These are phyloP conservation scores for Microcebus griseorufus DNA, from an alignment of 2,113 vertebrate species.

Conservation along the genomic window DNA sequence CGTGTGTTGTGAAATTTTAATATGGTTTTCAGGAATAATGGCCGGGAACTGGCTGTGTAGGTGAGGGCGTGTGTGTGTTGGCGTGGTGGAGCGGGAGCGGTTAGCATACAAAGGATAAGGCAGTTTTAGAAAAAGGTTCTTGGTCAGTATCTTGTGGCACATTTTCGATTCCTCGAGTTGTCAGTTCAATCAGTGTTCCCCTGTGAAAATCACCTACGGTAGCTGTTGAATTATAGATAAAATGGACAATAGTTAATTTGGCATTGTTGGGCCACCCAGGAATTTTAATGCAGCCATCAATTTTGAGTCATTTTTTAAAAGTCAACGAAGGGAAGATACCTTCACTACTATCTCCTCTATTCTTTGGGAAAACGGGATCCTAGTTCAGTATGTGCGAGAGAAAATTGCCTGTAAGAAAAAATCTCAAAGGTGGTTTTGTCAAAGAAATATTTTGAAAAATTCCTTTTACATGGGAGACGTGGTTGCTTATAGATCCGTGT, in stretches of 20 bases:
- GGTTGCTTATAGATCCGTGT: background rate
- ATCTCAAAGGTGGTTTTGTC: background rate
- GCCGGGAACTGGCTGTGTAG: constrained; percentile 75
- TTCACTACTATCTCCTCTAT: background rate
- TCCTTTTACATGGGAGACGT: background rate
- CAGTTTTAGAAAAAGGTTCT: constrained; percentile 62
- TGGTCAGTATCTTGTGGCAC: constrained; percentile 1
- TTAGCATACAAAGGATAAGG: constrained; percentile 64
- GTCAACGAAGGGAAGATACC: constrained; percentile 60
- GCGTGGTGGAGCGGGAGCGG: constrained; percentile 69
- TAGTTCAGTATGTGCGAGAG: background rate
- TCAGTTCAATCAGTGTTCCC: background rate
- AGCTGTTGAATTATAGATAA: constrained; percentile 9
- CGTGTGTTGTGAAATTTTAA: constrained; percentile 85
- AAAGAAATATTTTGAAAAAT: constrained; percentile 46
- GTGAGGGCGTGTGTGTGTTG: constrained; percentile 22
- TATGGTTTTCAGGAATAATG: constrained; percentile 78
- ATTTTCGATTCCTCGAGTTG: constrained; percentile 46
- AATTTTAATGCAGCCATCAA: constrained; percentile 13
- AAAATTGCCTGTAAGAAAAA: constrained; percentile 30
- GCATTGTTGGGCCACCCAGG: background rate
- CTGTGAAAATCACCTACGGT: background rate
- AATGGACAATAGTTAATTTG: constrained; percentile 22
- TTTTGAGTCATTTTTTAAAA: constrained; percentile 58
- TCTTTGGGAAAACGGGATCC: constrained; percentile 2